Base-by-base conservation (phyloP, 2,797 vertebrate genomes). In the Catharus ustulatus region DNA sequence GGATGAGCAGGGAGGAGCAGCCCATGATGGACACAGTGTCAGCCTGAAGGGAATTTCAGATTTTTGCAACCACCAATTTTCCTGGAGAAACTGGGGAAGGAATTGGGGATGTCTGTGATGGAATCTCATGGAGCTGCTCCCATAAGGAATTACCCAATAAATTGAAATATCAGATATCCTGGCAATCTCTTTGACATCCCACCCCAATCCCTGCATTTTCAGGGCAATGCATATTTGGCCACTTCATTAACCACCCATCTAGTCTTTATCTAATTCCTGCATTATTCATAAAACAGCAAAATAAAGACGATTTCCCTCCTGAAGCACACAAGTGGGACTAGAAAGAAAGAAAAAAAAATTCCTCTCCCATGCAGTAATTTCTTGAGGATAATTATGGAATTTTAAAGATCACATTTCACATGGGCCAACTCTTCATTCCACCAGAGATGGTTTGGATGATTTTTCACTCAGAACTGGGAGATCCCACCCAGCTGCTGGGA, bases 101-200 rank as follows among this genome's bases (percentile, higher is more conserved):
- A 67, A 19, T 14, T 52, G 24, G 20, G 54, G 48, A 13, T 24
- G 48, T 36, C 8, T 32, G 19, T 23, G 20, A n/a, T 38, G 49
- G 84, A 87, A 43, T 55, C 74, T 74, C 76, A 42, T 15, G 29
- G 84, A 80, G 46, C n/a, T 71, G 23, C 52, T 81, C 81, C 64
- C 54, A 29, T 32, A 71, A 88, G 88, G 76, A 89, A 89, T 71
- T 48, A 38, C 54, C 63, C 80, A 34, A 66, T 83, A 90, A 93
- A 96, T 93, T 87, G 78, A 95, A 94, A 73, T 81, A 94, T 94
- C 83, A 96, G 95, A 90, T 81, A 93, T 96, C 95, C 87, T 48
- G 19, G 49, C 78, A 67, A 91, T 85, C 83, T 66, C 68, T 75
- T 93, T 87, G 96, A 80, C 89, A 93, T 94, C 93, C 91, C 52